Conservation (phyloP, 2,797 vertebrate genomes). For the Chiloscyllium punctatum region DNA sequence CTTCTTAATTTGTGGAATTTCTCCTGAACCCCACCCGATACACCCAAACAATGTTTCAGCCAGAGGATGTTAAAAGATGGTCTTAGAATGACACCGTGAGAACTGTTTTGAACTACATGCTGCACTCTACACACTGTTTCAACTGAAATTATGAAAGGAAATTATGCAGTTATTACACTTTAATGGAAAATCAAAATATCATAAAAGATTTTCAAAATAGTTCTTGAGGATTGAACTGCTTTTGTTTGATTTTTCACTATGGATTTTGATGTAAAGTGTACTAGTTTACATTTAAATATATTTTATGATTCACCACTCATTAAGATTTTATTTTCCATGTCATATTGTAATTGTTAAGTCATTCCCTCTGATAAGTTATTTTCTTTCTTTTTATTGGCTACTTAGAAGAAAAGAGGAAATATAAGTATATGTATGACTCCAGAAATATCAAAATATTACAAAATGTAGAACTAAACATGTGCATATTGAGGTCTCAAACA, state of each 20-base stretch:
- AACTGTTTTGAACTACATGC: background rate
- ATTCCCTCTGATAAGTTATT: background rate
- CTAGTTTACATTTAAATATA: background rate
- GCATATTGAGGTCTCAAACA: background rate
- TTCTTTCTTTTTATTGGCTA: background rate
- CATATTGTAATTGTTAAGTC: background rate
- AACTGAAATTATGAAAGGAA: background rate
- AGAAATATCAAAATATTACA: background rate
- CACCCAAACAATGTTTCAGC: background rate
- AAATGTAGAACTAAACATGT: background rate
- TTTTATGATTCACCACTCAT: background rate
- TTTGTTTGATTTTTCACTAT: background rate
- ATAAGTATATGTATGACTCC: too few relatives aligned
- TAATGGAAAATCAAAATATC: background rate
- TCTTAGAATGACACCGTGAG: background rate
- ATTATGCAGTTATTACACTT: background rate
- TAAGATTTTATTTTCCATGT: background rate
- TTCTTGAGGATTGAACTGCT: background rate
- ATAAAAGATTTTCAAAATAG: background rate
- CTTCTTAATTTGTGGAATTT: slow-evolving; percentile 13
- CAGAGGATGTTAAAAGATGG: background rate
- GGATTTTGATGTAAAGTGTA: background rate
- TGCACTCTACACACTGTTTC: background rate
- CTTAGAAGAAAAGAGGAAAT: background rate
- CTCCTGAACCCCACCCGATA: background rate